Evolutionary conservation across 1,140 invertebrate species (phyloP).

Genomic region (Anoplolepis gracilipes): DNA sequence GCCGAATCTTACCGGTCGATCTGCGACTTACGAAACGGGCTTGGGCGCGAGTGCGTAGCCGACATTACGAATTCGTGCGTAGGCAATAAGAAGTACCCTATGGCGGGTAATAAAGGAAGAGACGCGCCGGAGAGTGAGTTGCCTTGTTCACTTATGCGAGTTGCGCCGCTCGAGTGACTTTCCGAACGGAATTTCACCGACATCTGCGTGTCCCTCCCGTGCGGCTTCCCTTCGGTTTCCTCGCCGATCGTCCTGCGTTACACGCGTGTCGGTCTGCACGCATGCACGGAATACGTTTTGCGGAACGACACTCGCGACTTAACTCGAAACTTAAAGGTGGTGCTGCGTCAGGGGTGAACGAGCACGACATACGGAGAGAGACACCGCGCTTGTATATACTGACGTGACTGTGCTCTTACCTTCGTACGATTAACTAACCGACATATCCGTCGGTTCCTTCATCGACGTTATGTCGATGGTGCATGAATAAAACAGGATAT

Average conservation of each 20-base stretch:
- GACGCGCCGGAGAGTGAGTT: slow-evolving; percentile 83
- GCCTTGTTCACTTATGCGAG: slow-evolving; percentile 85
- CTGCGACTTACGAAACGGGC: background rate
- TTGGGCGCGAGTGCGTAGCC: slow-evolving; percentile 14
- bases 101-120: slow-evolving; percentile 82
- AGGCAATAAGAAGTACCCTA: slow-evolving; percentile 69
- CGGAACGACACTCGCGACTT: slow-evolving; percentile 57
- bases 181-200: slow-evolving; percentile 85
- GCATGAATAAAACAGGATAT: slow-evolving; percentile 28
- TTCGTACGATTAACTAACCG: slow-evolving; percentile 31
- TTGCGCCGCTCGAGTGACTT: slow-evolving; percentile 84
- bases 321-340: slow-evolving; percentile 69
- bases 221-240: slow-evolving; percentile 79
- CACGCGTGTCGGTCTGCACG: slow-evolving; percentile 65
- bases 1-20: slow-evolving; percentile 51
- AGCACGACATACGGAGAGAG: slow-evolving; percentile 78
- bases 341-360: slow-evolving; percentile 82
- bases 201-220: slow-evolving; percentile 81
- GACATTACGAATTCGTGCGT: slow-evolving; percentile 68
- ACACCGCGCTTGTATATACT: slow-evolving; percentile 23
- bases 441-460: slow-evolving; percentile 11
- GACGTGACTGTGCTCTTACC: slow-evolving; percentile 47
- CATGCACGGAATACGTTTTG: slow-evolving; percentile 58
- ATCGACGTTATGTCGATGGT: slow-evolving; percentile 16
- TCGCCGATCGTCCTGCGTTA: slow-evolving; percentile 68